Evolutionary conservation across 2,797 vertebrate genomes (phyloP), one percentile per base, ranked within the genome.

Genomic region (Epinephelus malabaricus): DNA sequence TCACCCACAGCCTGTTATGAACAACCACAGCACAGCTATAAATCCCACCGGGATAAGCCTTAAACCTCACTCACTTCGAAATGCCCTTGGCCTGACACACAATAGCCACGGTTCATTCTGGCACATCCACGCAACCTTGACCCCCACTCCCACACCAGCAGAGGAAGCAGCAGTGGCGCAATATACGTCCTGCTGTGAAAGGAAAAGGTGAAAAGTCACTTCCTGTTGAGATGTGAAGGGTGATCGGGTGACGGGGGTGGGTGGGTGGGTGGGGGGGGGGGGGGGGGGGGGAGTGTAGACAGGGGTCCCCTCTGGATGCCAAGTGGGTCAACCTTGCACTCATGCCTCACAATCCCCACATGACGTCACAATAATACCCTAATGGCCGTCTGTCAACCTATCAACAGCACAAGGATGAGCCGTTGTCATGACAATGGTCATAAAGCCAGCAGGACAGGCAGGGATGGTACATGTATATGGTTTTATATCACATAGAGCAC

Each of bases 281-380:
- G 61, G 8, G 38, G 2, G 38, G 38, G 10, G n/a, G 18, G 40
- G 61, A 53, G 34, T 17, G 69, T 60, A 54, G 79, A 66, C 54
- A 73, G 56, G 51, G 70, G 67, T 79, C 66, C 53, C 51, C 7
- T 63, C 58, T 79, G 63, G 80, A 82, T 11, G 53, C 69, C 84
- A 90, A 91, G 77, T 90, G 86, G 89, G 85, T 93, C 91, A 92
- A 68, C 64, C 50, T 65, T 63, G 59, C 56, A 76, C 82, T 88
- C 79, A 59, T 76, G 66, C 67, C 77, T 80, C 77, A 78, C 83
- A 92, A 89, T 82, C 84, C 79, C 77, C 73, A 47, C 2, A 46
- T 69, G 78, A 92, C 19, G 49, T 91, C 86, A 92, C 86, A 87
- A 79, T 90, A 94, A 92, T 91, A 90, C 86, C 55, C 76, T 89